These are phyloP conservation scores for Agrochola lychnidis DNA, from an alignment of 2,888 invertebrate species.

Conservation along the genomic window DNA sequence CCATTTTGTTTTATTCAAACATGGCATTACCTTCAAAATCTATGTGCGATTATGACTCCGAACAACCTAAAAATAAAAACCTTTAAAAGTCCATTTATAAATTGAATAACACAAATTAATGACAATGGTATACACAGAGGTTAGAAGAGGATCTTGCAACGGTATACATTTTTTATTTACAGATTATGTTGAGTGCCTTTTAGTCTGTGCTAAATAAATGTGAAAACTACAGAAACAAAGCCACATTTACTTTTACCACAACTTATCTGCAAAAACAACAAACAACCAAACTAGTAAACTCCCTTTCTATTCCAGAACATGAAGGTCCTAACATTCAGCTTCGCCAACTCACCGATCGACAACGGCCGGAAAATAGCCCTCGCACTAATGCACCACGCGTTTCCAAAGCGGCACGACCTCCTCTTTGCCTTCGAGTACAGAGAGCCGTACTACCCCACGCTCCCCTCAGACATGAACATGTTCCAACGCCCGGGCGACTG, in stretches of 20 bases:
- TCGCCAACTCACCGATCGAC: conserved; percentile 95
- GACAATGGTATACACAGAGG: no score
- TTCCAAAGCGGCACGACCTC: conserved; percentile 95
- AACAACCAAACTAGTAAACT: not conserved
- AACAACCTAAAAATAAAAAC: not conserved
- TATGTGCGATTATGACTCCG: not conserved
- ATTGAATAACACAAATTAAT: no score
- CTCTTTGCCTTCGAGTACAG: conserved; percentile 97
- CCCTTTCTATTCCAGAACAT: conserved; percentile 92
- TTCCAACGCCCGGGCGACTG: conserved; percentile 91
- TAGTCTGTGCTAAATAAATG: no score
- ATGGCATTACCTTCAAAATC: not conserved
- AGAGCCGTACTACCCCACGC: conserved; percentile 89
- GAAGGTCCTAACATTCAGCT: conserved; percentile 96
- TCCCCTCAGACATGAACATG: conserved; percentile 88
- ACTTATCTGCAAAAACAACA: not conserved
- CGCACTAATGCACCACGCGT: conserved; percentile 96
- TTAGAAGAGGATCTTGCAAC: no score
- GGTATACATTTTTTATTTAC: no score
- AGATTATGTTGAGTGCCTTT: no score
- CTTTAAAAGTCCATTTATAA: not conserved
- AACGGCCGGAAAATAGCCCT: conserved; percentile 95
- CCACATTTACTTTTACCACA: not conserved
- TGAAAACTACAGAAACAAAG: not conserved
- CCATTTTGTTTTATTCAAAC: not conserved